A percentile compares a stretch with the other conserved stretches of the same genome.
Conservation (phyloP, 2,113 vertebrate genomes). For the Pithys albifrons region DNA sequence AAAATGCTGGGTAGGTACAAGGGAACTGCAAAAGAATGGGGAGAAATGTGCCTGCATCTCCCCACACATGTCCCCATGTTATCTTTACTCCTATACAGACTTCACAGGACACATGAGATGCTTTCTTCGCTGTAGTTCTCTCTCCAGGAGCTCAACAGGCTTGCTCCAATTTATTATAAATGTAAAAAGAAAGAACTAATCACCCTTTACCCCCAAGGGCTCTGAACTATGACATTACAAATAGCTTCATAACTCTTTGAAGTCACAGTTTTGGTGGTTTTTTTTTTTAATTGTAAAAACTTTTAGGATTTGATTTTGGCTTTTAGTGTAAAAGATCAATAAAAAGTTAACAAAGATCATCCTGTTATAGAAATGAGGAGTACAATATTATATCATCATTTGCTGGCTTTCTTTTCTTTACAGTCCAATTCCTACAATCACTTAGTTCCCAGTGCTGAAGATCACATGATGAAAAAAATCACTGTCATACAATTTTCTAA, state of each 20-base stretch:
- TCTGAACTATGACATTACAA: not conserved
- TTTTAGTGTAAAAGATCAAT: not conserved
- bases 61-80: rapidly evolving
- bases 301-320: not conserved
- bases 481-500: not conserved
- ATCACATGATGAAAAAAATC: not conserved
- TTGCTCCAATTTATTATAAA: not conserved
- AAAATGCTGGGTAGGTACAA: not conserved
- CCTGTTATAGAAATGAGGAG: rapidly evolving
- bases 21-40: not conserved
- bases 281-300: not conserved
- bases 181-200: not conserved
- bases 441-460: not conserved
- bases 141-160: not conserved
- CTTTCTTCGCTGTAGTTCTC: not conserved
- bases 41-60: not conserved
- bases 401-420: not conserved
- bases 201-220: not conserved
- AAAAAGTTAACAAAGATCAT: not conserved
- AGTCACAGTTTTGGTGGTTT: not conserved
- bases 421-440: not conserved
- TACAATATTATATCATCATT: rapidly evolving
- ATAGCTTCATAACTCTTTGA: not conserved
- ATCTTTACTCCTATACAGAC: not conserved
- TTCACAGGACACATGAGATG: not conserved